These are phyloP conservation scores for Alosa alosa DNA, from an alignment of 2,113 vertebrate genomes.

Conservation along the genomic window DNA sequence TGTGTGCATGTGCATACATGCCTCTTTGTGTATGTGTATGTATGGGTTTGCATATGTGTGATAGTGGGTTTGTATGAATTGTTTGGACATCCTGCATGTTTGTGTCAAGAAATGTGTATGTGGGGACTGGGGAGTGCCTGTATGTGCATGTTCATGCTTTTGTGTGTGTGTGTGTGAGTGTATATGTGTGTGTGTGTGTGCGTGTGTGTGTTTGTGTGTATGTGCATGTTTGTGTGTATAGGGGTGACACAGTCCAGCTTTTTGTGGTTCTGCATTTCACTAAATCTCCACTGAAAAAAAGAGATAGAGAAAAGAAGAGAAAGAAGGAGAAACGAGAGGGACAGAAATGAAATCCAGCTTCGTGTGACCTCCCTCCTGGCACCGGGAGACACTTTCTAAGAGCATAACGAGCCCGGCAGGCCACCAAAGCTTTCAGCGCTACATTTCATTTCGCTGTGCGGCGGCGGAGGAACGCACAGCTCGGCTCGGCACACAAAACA, in stretches of 20 bases:
- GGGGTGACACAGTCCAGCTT: constrained; percentile 87
- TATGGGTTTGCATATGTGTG: not conserved
- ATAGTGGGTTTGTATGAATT: not conserved
- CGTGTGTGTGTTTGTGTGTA: no score
- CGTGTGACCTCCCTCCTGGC: constrained; percentile 43
- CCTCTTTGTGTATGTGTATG: not conserved
- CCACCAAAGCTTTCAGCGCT: constrained; percentile 43
- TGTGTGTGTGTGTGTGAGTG: not conserved
- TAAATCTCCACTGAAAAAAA: constrained; percentile 62
- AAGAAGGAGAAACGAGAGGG: not conserved
- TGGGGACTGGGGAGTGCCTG: not conserved
- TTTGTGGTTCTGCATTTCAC: constrained; percentile 84
- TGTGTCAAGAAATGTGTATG: not conserved
- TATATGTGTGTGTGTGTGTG: no score
- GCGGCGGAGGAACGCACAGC: constrained; percentile 44
- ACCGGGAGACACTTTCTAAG: constrained; percentile 28
- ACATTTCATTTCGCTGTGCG: constrained; percentile 27
- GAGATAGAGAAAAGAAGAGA: not conserved
- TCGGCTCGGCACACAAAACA: not conserved
- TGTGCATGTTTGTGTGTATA: not conserved
- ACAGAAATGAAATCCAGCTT: constrained; percentile 41
- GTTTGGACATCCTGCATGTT: not conserved
- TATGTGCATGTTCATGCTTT: not conserved
- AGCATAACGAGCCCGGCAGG: constrained; percentile 38
- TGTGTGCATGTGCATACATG: not conserved